A percentile compares a stretch with the other conserved stretches of the same genome.
These are phyloP conservation scores for Syrrhaptes paradoxus DNA, from an alignment of 2,113 vertebrate genomes.

Conservation along the genomic window DNA sequence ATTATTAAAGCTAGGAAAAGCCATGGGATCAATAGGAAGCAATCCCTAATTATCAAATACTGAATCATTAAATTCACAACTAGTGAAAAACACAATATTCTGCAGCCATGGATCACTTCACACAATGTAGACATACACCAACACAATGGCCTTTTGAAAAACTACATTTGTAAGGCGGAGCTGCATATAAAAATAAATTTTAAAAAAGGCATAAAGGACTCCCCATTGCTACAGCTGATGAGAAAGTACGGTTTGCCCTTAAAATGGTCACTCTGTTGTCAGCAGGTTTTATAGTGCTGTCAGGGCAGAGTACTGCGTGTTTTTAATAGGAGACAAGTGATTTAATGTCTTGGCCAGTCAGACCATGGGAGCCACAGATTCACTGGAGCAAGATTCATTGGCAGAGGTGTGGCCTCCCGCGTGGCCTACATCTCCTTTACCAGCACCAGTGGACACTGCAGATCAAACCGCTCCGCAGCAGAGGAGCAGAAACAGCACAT, in stretches of 20 bases:
- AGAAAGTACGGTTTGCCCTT: not conserved
- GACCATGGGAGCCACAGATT: not conserved
- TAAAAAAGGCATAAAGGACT: not conserved
- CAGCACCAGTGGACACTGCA: not conserved
- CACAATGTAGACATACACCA: not conserved
- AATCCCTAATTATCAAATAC: not conserved
- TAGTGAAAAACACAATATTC: not conserved
- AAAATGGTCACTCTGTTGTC: not conserved
- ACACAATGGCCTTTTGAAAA: not conserved
- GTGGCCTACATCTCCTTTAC: not conserved
- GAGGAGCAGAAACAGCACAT: not conserved
- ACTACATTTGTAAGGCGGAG: not conserved
- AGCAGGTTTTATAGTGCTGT: not conserved
- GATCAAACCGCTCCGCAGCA: not conserved
- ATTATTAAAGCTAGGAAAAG: not conserved
- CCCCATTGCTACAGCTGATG: rapidly evolving
- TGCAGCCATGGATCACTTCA: not conserved
- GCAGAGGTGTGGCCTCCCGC: not conserved
- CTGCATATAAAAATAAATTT: not conserved
- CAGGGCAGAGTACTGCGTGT: not conserved
- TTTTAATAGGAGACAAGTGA: not conserved
- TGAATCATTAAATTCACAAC: not conserved
- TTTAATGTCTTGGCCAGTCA: not conserved
- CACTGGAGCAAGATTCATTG: not conserved
- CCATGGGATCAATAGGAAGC: not conserved